A percentile compares a stretch with the other conserved stretches of the same genome.
phyloP scores from a whole-genome alignment of 2,113 vertebrate genomes.

The Xiphophorus couchianus region DNA sequence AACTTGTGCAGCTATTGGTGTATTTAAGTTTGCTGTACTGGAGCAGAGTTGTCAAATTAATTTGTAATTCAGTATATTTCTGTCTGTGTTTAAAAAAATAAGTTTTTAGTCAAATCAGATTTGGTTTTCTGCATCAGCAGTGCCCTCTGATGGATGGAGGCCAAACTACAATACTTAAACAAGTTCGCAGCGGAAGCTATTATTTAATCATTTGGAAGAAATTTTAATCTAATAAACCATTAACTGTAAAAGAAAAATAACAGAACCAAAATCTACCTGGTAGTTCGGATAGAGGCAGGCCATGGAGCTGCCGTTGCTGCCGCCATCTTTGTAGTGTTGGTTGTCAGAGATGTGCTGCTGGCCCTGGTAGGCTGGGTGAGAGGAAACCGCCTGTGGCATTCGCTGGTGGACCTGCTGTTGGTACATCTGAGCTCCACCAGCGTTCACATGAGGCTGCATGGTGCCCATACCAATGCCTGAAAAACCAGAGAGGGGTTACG shows the following conservation, averaged over 20 bases:
- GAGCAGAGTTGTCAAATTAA: too few relatives aligned
- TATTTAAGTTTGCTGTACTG: too few relatives aligned
- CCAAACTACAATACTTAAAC: too few relatives aligned
- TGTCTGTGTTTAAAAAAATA: too few relatives aligned
- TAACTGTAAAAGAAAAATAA: background rate
- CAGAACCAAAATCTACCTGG: conserved; percentile 80
- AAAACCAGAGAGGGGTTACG: conserved; percentile 8
- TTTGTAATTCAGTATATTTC: too few relatives aligned
- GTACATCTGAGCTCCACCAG: conserved; percentile 81
- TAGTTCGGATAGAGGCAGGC: conserved; percentile 96
- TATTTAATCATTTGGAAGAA: too few relatives aligned
- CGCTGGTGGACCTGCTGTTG: conserved; percentile 83
- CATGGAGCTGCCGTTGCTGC: conserved; percentile 85
- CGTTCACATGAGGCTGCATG: conserved; percentile 86
- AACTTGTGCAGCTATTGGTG: too few relatives aligned
- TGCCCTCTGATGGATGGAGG: too few relatives aligned
- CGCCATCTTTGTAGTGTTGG: conserved; percentile 82
- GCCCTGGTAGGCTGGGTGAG: conserved; percentile 83
- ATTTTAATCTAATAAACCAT: conserved; percentile 24
- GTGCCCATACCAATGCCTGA: conserved; percentile 88
- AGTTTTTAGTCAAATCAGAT: too few relatives aligned
- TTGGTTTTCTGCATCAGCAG: too few relatives aligned
- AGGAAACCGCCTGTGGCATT: conserved; percentile 74
- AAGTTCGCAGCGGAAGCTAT: too few relatives aligned
- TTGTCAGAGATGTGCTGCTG: conserved; percentile 87